Conservation (phyloP, 2,797 vertebrate species). For the Chelmon rostratus region DNA sequence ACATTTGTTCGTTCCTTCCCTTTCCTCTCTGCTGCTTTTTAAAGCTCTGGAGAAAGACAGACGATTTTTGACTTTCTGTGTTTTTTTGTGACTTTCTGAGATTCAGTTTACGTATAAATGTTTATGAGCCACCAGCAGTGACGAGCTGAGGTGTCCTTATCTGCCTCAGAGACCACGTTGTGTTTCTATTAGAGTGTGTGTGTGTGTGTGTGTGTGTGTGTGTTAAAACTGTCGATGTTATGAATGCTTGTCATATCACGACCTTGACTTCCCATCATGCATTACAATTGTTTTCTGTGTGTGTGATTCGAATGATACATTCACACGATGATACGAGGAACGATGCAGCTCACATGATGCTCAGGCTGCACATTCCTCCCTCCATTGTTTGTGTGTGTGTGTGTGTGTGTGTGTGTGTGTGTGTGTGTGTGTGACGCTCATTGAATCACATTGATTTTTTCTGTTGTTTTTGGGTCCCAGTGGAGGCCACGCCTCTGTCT, state of each 20-base stretch:
- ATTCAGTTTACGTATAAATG: background rate
- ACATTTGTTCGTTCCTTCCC: no score
- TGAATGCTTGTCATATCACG: conserved; percentile 44
- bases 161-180: background rate
- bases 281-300: conserved; percentile 39
- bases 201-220: conserved; percentile 17
- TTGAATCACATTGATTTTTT: conserved; percentile 29
- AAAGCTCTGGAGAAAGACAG: background rate
- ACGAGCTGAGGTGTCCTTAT: background rate
- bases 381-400: conserved; percentile 12
- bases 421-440: conserved; percentile 3
- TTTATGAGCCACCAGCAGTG: background rate
- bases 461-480: conserved; percentile 9
- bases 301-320: conserved; percentile 14
- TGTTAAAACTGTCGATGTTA: conserved; percentile 2
- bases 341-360: conserved; percentile 63
- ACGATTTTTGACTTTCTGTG: background rate
- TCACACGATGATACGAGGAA: conserved; percentile 25
- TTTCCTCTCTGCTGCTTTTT: background rate
- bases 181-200: background rate
- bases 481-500: conserved; percentile 33
- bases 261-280: conserved; percentile 46
- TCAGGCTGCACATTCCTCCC: conserved; percentile 29
- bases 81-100: no score
- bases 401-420: conserved; percentile 11